Conservation (phyloP, 2,888 invertebrate species). For the Harpagoxenus sublaevis region DNA sequence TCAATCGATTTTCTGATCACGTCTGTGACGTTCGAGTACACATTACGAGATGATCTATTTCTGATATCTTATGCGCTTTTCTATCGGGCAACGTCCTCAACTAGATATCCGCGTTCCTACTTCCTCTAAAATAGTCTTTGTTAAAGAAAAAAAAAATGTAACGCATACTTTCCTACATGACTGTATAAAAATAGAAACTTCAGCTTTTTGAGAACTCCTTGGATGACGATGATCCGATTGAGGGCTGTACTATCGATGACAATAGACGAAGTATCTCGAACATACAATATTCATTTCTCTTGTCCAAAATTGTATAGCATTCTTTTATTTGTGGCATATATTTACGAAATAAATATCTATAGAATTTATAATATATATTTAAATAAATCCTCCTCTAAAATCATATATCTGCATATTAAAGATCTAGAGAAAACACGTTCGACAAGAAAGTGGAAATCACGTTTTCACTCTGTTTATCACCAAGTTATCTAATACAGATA, state of each 20-base stretch:
- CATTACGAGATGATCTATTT: slow-evolving; percentile 40
- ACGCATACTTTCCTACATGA: neutral
- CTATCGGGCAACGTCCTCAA: slow-evolving; percentile 24
- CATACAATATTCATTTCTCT: neutral
- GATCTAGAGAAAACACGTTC: neutral
- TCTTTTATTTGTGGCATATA: neutral
- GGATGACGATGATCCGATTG: neutral
- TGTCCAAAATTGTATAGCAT: neutral
- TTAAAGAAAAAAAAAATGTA: neutral
- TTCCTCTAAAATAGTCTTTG: neutral
- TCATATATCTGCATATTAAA: neutral
- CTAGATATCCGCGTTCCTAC: neutral
- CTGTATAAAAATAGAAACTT: neutral
- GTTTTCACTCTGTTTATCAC: slow-evolving; percentile 3
- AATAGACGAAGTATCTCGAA: neutral
- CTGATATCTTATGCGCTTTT: slow-evolving; percentile 14
- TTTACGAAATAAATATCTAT: neutral
- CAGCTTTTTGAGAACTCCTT: neutral
- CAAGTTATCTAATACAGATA: neutral
- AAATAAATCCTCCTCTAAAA: neutral
- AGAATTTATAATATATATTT: slow-evolving; percentile 6
- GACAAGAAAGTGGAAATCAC: slow-evolving; percentile 2
- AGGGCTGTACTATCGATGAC: neutral
- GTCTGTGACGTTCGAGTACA: slow-evolving; percentile 32
- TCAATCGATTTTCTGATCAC: slow-evolving; percentile 54